Base-by-base conservation (phyloP, 2,797 vertebrate species). In the Trachurus trachurus region DNA sequence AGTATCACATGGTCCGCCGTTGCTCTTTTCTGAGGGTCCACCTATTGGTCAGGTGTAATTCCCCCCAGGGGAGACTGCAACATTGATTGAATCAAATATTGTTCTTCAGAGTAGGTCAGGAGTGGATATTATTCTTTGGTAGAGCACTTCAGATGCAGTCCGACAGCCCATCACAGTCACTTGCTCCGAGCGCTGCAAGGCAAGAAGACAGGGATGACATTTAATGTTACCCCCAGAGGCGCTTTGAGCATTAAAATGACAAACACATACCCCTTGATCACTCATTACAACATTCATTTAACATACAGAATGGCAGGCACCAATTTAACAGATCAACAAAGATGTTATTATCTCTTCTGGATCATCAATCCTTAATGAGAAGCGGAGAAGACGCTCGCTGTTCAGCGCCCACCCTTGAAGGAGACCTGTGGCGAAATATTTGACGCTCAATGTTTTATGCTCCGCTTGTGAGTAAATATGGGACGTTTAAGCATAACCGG, bases 1-100 rank as follows among this genome's bases (percentile, higher is more conserved):
- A 86, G 87, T 73, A 90, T 93, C 88, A 93, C 94, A 90, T 92
- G 90, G 84, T 92, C 87, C 74, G 59, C 71, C 39, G 86, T 71
- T 91, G 93, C 89, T 90, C 87, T 93, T 92, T 88, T 85, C 83
- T 50, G 66, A 76, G 78, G 78, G 78, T 86, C 81, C 81, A 81
- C 75, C 84, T 84, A 77, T 80, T 80, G 83, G 84, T 89, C 76
- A 44, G 87, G 47, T 84, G 80, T 84, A 85, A 88, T 83, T 84
- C 87, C 87, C 83, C 79, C 64, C 45, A 1, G 76, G 86, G 85
- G 85, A 86, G 76, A 53, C 78, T 47, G 76, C 54, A 68, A 63
- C 82, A 86, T 79, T 61, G 90, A 87, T 84, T 79, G 83, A 83
- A 89, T 88, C 74, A 89, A 87, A 90, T 86, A 88, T 83, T 87